phyloP scores from a whole-genome alignment of 2,888 invertebrate genomes.

The Amphipoea oculea region DNA sequence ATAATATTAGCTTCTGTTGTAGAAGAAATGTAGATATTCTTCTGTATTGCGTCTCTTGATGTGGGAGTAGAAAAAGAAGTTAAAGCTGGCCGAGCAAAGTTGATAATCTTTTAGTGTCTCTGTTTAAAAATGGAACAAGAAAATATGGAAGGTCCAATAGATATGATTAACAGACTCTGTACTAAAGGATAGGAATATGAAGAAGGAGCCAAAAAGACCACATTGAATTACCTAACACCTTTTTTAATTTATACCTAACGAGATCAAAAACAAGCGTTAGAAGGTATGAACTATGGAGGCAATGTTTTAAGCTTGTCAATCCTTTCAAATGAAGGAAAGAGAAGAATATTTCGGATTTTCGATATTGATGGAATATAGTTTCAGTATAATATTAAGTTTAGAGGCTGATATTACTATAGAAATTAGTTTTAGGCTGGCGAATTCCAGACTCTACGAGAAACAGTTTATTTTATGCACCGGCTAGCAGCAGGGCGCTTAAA shows the following conservation, averaged over 20 bases:
- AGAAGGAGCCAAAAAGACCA: too few relatives aligned
- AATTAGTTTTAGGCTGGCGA: neutral
- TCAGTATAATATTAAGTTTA: neutral
- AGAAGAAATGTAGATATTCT: neutral
- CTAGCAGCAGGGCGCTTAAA: neutral
- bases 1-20: slow-evolving; percentile 17
- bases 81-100: neutral
- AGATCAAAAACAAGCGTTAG: neutral
- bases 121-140: neutral
- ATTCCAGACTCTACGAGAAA: neutral
- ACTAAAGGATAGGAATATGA: too few relatives aligned
- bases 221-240: too few relatives aligned
- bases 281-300: neutral
- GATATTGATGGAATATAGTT: neutral
- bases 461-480: neutral
- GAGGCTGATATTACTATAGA: too few relatives aligned
- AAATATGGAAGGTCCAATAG: neutral
- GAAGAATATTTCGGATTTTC: neutral
- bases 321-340: neutral
- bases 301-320: neutral
- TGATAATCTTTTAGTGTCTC: neutral
- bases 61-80: neutral
- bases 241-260: too few relatives aligned
- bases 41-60: neutral
- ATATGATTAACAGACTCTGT: neutral